Conservation (phyloP, 2,797 vertebrate species). For the Hemitrygon akajei region DNA sequence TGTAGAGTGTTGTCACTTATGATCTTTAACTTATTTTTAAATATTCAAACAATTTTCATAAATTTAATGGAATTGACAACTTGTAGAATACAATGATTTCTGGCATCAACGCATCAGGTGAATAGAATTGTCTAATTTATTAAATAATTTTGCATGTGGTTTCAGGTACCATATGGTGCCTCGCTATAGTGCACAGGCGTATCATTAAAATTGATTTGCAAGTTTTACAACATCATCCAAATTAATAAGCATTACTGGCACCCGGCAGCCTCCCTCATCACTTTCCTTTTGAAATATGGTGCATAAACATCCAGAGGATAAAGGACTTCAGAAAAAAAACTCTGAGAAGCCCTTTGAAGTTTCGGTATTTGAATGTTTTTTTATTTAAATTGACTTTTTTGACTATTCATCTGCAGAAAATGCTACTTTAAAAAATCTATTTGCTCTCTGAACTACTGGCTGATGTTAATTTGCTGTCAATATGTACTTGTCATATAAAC, state of each 20-base stretch:
- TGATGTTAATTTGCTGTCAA: slow-evolving; percentile 29
- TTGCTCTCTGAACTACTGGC: slow-evolving; percentile 10
- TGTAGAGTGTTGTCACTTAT: neutral
- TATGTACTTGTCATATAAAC: neutral
- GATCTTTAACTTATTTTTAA: neutral
- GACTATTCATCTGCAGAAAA: neutral
- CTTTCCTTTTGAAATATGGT: neutral
- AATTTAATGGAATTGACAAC: neutral
- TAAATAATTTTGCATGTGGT: neutral
- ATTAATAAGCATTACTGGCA: neutral
- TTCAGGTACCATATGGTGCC: neutral
- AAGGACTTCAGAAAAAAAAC: neutral
- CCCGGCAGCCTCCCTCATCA: neutral
- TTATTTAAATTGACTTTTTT: neutral
- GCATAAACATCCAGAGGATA: neutral
- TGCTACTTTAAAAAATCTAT: neutral
- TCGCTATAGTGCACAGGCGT: neutral
- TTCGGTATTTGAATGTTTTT: neutral
- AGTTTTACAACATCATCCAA: neutral
- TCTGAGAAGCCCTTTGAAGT: neutral
- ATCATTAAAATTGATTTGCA: slow-evolving; percentile 32
- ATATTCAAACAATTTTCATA: neutral
- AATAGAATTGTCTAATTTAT: slow-evolving; percentile 19
- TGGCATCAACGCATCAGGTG: neutral
- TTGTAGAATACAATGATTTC: neutral